Conservation (phyloP, 30 jellyfish, hydroid and myxozoan species). For the Hydra vulgaris region DNA sequence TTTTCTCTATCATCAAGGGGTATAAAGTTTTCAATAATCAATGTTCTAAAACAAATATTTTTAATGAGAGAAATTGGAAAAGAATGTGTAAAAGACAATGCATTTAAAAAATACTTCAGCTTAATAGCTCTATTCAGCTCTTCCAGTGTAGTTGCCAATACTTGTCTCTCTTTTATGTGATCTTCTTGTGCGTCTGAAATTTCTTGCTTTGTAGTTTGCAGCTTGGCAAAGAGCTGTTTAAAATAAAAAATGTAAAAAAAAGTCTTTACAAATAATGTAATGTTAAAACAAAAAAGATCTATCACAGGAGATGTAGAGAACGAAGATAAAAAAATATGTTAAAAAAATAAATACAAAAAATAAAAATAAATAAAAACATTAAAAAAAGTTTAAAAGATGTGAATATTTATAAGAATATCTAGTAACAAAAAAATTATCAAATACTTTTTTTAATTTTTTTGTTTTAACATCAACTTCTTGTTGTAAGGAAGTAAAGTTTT, state of each 20-base stretch:
- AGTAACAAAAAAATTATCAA: neutral
- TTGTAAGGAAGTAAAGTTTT: constrained; percentile 65
- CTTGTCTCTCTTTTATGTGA: constrained; percentile 71
- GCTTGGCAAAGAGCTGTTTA: constrained; percentile 63
- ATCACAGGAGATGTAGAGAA: too few relatives aligned
- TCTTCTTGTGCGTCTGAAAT: constrained; percentile 78
- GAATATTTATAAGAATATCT: too few relatives aligned
- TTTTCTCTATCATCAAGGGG: constrained; percentile 66
- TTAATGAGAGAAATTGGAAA: neutral
- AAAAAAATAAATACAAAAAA: too few relatives aligned
- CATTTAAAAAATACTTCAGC: constrained; percentile 35
- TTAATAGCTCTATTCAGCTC: constrained; percentile 68
- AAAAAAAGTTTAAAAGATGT: too few relatives aligned
- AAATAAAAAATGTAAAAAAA: neutral
- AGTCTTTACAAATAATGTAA: neutral
- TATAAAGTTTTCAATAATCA: constrained; percentile 74
- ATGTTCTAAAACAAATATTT: constrained; percentile 32
- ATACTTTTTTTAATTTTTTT: constrained; percentile 83
- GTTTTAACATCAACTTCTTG: constrained; percentile 97
- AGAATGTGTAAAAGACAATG: neutral
- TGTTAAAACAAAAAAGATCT: too few relatives aligned
- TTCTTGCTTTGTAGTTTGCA: constrained; percentile 88
- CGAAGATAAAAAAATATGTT: too few relatives aligned
- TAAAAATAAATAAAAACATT: too few relatives aligned
- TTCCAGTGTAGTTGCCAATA: constrained; percentile 65